phyloP scores from a whole-genome alignment of 2,888 invertebrate species.

The Drosophila emarginata region DNA sequence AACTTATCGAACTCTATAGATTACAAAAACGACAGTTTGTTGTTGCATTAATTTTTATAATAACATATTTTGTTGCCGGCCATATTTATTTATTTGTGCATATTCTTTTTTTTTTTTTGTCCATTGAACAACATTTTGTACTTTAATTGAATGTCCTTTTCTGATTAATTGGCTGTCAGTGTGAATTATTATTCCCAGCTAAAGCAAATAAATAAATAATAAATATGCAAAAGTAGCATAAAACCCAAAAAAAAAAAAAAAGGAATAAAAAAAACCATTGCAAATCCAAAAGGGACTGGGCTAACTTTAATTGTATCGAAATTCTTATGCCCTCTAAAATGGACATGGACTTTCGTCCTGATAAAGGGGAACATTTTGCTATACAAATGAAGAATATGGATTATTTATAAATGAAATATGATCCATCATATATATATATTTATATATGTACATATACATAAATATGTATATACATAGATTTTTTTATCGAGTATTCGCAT shows the following conservation, averaged over 20 bases:
- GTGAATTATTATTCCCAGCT: constrained; percentile 65
- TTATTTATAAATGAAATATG: too few species aligned
- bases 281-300: constrained; percentile 27
- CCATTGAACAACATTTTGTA: constrained; percentile 57
- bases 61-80: constrained; percentile 52
- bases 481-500: neutral
- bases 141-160: constrained; percentile 75
- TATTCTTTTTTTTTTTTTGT: constrained; percentile 18
- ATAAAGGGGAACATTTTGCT: too few species aligned
- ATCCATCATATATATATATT: too few species aligned
- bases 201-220: constrained; percentile 69
- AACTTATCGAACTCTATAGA: constrained; percentile 43
- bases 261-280: constrained; percentile 13
- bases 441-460: too few species aligned
- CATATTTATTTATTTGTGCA: constrained; percentile 47
- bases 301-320: constrained; percentile 28
- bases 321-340: neutral
- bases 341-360: too few species aligned
- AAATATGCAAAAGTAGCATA: constrained; percentile 63
- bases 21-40: constrained; percentile 28
- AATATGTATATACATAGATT: neutral
- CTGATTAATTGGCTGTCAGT: constrained; percentile 76
- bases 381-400: too few species aligned
- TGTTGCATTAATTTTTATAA: constrained; percentile 57
- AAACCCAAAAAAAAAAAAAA: neutral